phyloP scores from a whole-genome alignment of 2,113 vertebrate species.

The Crocuta crocuta region DNA sequence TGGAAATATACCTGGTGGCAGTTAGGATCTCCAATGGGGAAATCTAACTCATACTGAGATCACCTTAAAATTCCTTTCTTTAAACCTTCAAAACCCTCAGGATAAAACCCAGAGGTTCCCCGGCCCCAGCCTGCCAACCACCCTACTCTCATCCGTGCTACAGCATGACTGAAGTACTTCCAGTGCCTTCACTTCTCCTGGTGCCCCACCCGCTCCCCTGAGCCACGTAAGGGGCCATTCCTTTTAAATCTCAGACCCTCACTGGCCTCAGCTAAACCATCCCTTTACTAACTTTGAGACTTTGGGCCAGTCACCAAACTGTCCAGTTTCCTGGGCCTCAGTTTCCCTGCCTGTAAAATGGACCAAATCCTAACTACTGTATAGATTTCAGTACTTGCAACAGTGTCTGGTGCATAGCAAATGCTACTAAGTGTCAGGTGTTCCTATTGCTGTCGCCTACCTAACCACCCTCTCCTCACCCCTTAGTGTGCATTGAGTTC shows the following conservation, averaged over 20 bases:
- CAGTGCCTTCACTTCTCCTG: background rate
- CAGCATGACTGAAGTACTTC: too few species aligned
- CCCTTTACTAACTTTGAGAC: conserved; percentile 17
- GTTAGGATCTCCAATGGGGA: background rate
- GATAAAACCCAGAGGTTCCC: background rate
- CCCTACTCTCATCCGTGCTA: background rate
- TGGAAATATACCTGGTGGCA: background rate
- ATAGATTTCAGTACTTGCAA: background rate
- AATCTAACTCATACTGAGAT: background rate
- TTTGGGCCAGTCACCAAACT: background rate
- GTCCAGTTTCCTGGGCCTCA: background rate
- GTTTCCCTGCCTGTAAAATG: conserved; percentile 29
- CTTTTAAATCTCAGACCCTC: background rate
- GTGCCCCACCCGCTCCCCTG: background rate
- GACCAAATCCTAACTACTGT: background rate
- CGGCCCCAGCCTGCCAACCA: background rate
- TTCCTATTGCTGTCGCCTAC: background rate
- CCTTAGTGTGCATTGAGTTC: background rate
- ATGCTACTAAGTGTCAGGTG: background rate
- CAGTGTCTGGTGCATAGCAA: background rate
- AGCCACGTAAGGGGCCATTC: background rate
- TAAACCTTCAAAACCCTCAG: background rate
- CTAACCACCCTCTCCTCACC: background rate
- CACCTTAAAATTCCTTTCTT: conserved; percentile 16
- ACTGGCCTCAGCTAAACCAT: background rate